Evolutionary conservation across 1,140 invertebrate species (phyloP).

Genomic region (Drosophila sturtevanti): DNA sequence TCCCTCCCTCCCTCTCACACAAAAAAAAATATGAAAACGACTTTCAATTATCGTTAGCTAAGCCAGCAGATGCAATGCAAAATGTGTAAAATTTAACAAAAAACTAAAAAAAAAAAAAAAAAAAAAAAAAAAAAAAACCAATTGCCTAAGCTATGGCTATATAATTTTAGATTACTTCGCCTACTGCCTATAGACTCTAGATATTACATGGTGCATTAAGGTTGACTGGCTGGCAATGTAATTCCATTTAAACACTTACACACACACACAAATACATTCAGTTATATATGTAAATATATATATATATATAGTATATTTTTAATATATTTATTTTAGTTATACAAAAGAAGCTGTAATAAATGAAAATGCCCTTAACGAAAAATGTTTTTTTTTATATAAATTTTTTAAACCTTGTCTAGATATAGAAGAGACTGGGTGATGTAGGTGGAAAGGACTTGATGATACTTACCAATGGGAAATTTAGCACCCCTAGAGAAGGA

Average conservation of each 20-base stretch:
- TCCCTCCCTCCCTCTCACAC: neutral
- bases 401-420: no score
- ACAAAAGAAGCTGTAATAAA: conserved; percentile 12
- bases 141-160: conserved; percentile 45
- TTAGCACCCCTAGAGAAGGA: no score
- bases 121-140: conserved; percentile 29
- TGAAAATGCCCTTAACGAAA: neutral
- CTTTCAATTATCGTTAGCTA: conserved; percentile 53
- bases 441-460: no score
- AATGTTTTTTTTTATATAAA: neutral
- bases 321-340: conserved; percentile 35
- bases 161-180: conserved; percentile 46
- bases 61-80: conserved; percentile 5
- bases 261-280: neutral
- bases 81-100: conserved; percentile 7
- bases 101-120: conserved; percentile 25
- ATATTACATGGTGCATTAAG: conserved; percentile 30
- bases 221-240: conserved; percentile 29
- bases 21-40: neutral
- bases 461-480: no score
- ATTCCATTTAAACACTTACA: neutral
- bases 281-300: conserved; percentile 18
- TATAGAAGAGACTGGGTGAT: no score
- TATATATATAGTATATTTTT: conserved; percentile 27
- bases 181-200: conserved; percentile 26